Percentiles rank a stretch among this genome's conserved stretches.
These are phyloP conservation scores for Callithrix jacchus DNA, from an alignment of 2,113 vertebrate genomes.

Conservation along the genomic window DNA sequence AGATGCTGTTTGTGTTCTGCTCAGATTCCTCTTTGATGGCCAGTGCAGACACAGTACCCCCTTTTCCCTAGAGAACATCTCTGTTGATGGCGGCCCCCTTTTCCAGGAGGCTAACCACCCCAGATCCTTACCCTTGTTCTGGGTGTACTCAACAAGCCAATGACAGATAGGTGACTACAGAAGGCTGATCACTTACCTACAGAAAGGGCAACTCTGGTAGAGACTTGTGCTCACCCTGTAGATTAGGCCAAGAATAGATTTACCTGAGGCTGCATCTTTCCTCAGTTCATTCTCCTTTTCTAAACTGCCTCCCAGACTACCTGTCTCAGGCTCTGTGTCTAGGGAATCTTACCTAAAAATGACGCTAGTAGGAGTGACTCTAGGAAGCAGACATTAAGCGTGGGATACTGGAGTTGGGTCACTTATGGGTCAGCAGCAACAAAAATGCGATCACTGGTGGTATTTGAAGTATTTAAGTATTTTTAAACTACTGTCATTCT, in stretches of 20 bases:
- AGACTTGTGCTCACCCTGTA: background rate
- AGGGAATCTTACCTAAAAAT: background rate
- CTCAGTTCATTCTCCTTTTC: background rate
- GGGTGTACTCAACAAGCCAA: background rate
- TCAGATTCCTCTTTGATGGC: background rate
- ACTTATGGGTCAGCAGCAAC: background rate
- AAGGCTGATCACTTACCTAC: background rate
- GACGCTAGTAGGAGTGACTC: background rate
- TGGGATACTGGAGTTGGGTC: background rate
- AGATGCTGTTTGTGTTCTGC: background rate
- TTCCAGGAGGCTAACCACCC: background rate
- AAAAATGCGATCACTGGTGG: background rate
- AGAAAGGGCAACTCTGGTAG: background rate
- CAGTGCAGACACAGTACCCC: accelerated
- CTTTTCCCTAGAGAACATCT: background rate
- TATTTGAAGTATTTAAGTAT: background rate
- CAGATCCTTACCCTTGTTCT: background rate
- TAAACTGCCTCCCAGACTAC: background rate
- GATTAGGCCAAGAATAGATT: background rate
- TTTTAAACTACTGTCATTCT: background rate
- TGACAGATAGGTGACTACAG: background rate
- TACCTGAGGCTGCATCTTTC: background rate
- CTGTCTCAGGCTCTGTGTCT: background rate
- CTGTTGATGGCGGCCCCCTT: background rate
- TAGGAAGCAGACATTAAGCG: accelerated